Evolutionary conservation across 2,113 vertebrate species (phyloP).

Genomic region (Oreochromis niloticus): DNA sequence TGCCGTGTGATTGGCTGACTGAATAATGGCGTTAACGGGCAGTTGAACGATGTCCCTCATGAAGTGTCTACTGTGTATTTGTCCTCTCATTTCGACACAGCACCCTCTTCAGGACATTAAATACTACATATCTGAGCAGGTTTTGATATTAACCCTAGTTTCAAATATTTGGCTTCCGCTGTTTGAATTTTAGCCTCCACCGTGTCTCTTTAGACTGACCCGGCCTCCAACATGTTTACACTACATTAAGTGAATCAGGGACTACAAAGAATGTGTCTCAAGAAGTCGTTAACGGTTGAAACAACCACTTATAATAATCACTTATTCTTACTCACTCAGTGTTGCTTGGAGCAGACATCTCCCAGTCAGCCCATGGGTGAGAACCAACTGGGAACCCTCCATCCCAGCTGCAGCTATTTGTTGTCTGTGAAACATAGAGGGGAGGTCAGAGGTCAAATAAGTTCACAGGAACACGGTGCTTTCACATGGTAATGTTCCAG

Average conservation of each 20-base stretch:
- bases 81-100: not conserved
- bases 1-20: not conserved
- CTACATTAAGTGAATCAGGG: not conserved
- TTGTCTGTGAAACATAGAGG: conserved; percentile 68
- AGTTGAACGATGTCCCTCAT: not conserved
- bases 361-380: conserved; percentile 54
- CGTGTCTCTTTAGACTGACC: not conserved
- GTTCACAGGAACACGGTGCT: conserved; percentile 78
- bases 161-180: not conserved
- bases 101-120: conserved; percentile 4
- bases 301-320: conserved; percentile 58
- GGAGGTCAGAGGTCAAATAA: conserved; percentile 80
- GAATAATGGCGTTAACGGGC: not conserved
- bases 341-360: conserved; percentile 36
- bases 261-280: conserved; percentile 14
- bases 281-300: conserved; percentile 39
- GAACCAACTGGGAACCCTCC: conserved; percentile 45
- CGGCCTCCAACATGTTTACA: not conserved
- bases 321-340: conserved; percentile 54
- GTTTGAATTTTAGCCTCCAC: not conserved
- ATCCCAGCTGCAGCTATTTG: conserved; percentile 79
- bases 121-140: not conserved
- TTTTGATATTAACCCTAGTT: not conserved
- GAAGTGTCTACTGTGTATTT: not conserved
- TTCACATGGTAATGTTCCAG: conserved; percentile 81